Evolutionary conservation across 2,113 vertebrate genomes (phyloP).

Genomic region (Lamprologus lemairii): DNA sequence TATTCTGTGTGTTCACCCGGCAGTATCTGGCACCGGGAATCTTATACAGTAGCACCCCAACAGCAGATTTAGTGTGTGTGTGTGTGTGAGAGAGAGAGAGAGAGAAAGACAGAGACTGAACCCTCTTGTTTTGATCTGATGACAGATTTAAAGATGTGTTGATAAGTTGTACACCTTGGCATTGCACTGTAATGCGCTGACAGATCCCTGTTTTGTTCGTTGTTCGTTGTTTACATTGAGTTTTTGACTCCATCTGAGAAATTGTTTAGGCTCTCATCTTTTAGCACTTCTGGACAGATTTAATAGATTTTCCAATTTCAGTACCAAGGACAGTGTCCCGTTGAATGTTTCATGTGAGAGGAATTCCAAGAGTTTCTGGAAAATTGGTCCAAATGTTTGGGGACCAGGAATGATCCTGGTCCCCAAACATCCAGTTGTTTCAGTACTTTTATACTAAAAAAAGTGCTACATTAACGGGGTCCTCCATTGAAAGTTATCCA

Average conservation of each 20-base stretch:
- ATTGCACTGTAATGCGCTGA: neutral
- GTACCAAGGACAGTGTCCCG: constrained; percentile 62
- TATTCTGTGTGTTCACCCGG: constrained; percentile 23
- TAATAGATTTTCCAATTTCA: constrained; percentile 38
- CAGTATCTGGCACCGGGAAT: constrained; percentile 34
- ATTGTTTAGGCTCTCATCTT: neutral
- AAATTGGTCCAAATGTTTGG: neutral
- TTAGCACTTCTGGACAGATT: neutral
- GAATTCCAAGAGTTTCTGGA: neutral
- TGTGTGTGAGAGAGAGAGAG: neutral
- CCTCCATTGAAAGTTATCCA: neutral
- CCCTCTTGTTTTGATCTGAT: constrained; percentile 23
- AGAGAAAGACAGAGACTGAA: neutral
- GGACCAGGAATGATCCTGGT: neutral
- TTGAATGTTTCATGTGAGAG: neutral
- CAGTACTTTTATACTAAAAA: neutral
- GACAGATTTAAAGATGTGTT: constrained; percentile 38
- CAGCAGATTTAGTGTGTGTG: neutral
- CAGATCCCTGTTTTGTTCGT: neutral
- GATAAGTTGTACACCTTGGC: neutral
- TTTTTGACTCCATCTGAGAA: neutral
- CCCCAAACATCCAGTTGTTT: neutral
- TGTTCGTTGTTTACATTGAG: neutral
- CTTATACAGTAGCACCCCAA: neutral
- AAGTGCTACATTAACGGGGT: neutral